Evolutionary conservation across 2,113 vertebrate genomes (phyloP).

Genomic region (Sinosuthora webbiana): DNA sequence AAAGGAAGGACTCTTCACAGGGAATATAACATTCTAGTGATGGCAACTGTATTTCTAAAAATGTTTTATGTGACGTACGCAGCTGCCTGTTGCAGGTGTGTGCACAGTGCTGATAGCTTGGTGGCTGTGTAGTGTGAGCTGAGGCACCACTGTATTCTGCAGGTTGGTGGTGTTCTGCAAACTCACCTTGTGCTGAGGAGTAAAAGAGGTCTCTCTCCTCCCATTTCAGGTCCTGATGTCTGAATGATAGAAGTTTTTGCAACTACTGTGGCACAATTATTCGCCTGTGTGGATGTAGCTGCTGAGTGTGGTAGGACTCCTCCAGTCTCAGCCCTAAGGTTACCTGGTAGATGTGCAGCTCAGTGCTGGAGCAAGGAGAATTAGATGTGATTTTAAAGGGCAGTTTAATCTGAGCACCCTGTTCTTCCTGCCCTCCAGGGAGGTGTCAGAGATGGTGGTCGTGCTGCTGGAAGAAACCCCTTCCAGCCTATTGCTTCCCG

Average conservation of each 20-base stretch:
- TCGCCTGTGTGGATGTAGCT: accelerated
- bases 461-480: not conserved
- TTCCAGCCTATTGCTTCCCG: not conserved
- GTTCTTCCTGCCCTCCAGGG: not conserved
- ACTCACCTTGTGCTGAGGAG: not conserved
- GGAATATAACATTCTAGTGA: not conserved
- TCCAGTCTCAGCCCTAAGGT: not conserved
- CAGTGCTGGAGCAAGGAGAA: not conserved
- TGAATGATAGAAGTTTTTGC: not conserved
- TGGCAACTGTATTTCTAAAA: not conserved
- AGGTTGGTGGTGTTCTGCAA: not conserved
- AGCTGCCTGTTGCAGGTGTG: not conserved
- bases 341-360: not conserved
- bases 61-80: accelerated
- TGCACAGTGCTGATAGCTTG: not conserved
- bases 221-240: not conserved
- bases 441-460: not conserved
- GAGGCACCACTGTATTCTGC: not conserved
- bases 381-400: not conserved
- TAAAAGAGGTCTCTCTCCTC: not conserved
- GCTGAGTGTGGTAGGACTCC: not conserved
- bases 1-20: not conserved
- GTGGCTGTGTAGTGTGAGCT: accelerated
- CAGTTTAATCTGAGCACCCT: not conserved
- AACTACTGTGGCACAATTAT: accelerated